Evolutionary conservation across 2,113 vertebrate species (phyloP).

Genomic region (Chaetura pelagica): DNA sequence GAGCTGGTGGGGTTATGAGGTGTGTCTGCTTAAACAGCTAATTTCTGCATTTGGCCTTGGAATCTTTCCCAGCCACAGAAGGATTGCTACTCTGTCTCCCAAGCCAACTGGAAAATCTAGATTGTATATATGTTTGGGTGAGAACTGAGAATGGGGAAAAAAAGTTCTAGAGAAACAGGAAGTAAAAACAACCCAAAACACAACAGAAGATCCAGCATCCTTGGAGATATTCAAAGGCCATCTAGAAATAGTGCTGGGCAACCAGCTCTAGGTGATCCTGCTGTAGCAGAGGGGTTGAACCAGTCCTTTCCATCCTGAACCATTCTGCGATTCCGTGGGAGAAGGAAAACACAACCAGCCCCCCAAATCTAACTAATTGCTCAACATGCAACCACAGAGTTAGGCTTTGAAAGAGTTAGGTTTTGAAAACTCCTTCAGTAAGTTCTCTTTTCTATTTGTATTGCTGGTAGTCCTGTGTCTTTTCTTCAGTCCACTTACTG

Average conservation of each 20-base stretch:
- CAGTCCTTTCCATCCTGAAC: not conserved
- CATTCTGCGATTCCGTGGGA: not conserved
- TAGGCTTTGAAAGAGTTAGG: not conserved
- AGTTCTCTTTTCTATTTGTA: not conserved
- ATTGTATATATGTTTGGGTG: not conserved
- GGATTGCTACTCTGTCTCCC: not conserved
- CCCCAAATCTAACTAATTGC: not conserved
- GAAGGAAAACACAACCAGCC: not conserved
- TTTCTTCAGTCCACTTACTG: not conserved
- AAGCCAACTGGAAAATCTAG: not conserved
- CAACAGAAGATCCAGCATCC: not conserved
- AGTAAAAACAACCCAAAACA: not conserved
- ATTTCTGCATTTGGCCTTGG: not conserved
- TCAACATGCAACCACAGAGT: not conserved
- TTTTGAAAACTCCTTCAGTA: not conserved
- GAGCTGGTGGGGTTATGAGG: not conserved
- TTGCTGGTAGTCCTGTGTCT: not conserved
- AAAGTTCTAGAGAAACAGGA: not conserved
- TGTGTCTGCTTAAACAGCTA: not conserved
- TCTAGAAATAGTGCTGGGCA: not conserved
- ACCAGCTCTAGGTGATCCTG: not conserved
- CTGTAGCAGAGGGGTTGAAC: not conserved
- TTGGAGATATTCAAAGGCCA: not conserved
- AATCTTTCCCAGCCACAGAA: not conserved
- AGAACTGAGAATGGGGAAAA: not conserved